Evolutionary conservation across 2,113 vertebrate species (phyloP).

Genomic region (Chionomys nivalis): DNA sequence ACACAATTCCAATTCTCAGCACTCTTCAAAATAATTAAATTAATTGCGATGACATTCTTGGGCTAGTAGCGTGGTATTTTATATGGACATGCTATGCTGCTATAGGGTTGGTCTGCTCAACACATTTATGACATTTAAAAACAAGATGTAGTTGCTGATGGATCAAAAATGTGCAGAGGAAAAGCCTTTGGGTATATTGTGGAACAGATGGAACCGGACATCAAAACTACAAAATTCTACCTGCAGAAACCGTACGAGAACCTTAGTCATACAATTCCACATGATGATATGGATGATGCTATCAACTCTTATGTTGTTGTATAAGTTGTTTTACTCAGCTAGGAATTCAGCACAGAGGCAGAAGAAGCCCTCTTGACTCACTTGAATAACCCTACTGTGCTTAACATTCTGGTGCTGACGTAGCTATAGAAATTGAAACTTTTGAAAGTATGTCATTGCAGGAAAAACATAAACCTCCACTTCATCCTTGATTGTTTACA

Average conservation of each 20-base stretch:
- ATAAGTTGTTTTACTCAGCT: background rate
- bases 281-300: background rate
- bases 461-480: background rate
- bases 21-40: background rate
- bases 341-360: background rate
- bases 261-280: background rate
- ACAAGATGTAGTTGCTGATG: background rate
- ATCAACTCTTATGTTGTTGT: background rate
- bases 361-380: background rate
- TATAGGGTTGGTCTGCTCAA: background rate
- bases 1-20: background rate
- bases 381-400: background rate
- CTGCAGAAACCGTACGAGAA: background rate
- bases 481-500: background rate
- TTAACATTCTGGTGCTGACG: background rate
- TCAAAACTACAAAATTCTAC: background rate
- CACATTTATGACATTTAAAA: background rate
- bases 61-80: background rate
- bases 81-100: background rate
- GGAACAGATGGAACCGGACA: background rate
- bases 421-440: conserved; percentile 31
- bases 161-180: background rate
- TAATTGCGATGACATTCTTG: background rate
- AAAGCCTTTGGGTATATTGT: background rate
- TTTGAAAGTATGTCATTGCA: conserved; percentile 18